These are phyloP conservation scores for Stenodema calcarata DNA, from an alignment of 2,888 invertebrate species.

Conservation along the genomic window DNA sequence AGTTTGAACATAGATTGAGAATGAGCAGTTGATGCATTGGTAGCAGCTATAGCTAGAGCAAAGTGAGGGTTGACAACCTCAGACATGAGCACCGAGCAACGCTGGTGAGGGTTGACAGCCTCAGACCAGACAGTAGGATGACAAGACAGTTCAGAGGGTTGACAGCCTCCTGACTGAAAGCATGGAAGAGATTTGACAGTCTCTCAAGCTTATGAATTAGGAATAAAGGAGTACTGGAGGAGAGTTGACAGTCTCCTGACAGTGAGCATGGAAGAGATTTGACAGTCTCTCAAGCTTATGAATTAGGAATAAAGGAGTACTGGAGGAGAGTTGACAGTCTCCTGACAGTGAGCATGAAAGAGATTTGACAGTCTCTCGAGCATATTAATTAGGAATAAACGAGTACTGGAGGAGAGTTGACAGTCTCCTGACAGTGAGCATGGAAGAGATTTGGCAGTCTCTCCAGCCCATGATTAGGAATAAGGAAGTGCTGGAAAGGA, in stretches of 20 bases:
- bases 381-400: not conserved
- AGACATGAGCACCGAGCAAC: not conserved
- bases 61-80: conserved; percentile 18
- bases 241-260: too few species aligned
- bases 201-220: not conserved
- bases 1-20: not conserved
- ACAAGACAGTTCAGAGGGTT: not conserved
- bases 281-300: not conserved
- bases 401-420: not conserved
- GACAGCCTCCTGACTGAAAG: conserved; percentile 2
- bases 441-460: not conserved
- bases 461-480: not conserved
- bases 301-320: not conserved
- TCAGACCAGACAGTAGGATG: not conserved
- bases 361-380: not conserved
- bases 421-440: not conserved
- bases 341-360: not conserved
- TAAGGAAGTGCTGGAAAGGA: not conserved
- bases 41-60: not conserved
- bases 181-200: too few species aligned
- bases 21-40: not conserved
- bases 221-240: not conserved
- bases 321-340: too few species aligned
- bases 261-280: too few species aligned
- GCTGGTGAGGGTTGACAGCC: conserved; percentile 16